A percentile compares a stretch with the other conserved stretches of the same genome.
These are phyloP conservation scores for Diarsia rubi DNA, from an alignment of 2,888 invertebrate species.

Conservation along the genomic window DNA sequence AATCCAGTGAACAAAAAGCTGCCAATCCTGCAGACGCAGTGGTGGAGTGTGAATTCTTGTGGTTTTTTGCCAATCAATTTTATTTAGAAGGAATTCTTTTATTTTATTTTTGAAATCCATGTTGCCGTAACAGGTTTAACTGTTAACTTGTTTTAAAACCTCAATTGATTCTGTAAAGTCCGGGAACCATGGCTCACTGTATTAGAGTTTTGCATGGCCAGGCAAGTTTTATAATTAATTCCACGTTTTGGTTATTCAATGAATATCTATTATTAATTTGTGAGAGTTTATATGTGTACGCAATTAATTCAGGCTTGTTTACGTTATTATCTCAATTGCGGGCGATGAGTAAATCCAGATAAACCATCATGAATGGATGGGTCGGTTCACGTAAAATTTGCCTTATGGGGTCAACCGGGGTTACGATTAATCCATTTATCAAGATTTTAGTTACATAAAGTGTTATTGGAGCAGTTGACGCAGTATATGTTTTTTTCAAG, in stretches of 20 bases:
- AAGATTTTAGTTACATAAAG: slow-evolving; percentile 37
- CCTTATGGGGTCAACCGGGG: slow-evolving; percentile 76
- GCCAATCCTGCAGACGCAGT: slow-evolving; percentile 73
- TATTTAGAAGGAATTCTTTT: slow-evolving; percentile 67
- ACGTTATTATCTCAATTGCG: slow-evolving; percentile 75
- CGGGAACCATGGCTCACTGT: slow-evolving; percentile 94
- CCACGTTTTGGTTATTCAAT: slow-evolving; percentile 68
- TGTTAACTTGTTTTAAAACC: slow-evolving; percentile 70
- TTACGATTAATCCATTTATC: slow-evolving; percentile 60
- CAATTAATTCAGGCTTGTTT: slow-evolving; percentile 76
- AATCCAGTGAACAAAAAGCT: slow-evolving; percentile 51
- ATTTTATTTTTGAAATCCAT: slow-evolving; percentile 77
- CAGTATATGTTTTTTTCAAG: slow-evolving; percentile 5
- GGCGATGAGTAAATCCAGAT: slow-evolving; percentile 71
- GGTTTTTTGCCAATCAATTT: slow-evolving; percentile 50
- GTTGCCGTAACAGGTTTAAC: slow-evolving; percentile 81
- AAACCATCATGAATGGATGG: slow-evolving; percentile 77
- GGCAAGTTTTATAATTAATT: slow-evolving; percentile 87
- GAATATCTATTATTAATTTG: slow-evolving; percentile 33
- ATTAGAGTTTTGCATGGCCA: slow-evolving; percentile 94
- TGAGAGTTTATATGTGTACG: slow-evolving; percentile 19
- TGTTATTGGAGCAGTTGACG: slow-evolving; percentile 15
- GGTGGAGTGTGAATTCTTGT: slow-evolving; percentile 61
- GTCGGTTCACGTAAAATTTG: slow-evolving; percentile 78
- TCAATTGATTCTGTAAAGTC: slow-evolving; percentile 80